Base-by-base conservation (phyloP, 2,797 vertebrate genomes). In the Cossypha caffra region DNA sequence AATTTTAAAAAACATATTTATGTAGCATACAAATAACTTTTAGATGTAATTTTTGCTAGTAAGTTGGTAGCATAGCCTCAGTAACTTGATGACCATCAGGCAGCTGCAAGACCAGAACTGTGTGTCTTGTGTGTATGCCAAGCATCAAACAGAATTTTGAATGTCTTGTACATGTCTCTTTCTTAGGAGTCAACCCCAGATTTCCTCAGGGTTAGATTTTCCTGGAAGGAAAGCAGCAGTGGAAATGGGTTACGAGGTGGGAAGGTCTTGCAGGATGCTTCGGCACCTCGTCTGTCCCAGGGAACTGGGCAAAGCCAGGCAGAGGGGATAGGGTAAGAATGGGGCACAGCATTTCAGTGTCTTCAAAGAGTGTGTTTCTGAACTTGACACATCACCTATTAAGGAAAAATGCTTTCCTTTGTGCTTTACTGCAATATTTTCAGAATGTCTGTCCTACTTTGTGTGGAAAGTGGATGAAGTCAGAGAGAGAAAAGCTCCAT, bases 71-170 rank as follows among this genome's bases (percentile, higher is more conserved):
- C 0, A 2, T 57, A 35, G 8, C 26, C 50, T 86, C 38, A 40
- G 35, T 37, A 37, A 37, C 19, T 23, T 8, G 25, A 21, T 51
- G 48, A 42, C 5, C 0, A 1, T 29, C 4, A 7, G 37, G 33
- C 28, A 86, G 26, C 67, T 58, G 51, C 10, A 19, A 19, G 37
- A 59, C 10, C 48, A 63, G 66, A 84, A 43, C 23, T 47, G 28
- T 4, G 1, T 24, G 11, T 77, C 81, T 69, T 74, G 28, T 33
- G 18, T 0, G 0, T 5, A 9, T 38, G 31, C 38, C 2, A 13
- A 87, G 21, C 14, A 50, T 21, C 64, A 82, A 10, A 50, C 43
- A 19, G n/a, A 59, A 73, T 48, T 83, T 5, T 38, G 33, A 88
- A 66, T n/a, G 17, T 8, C 40, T 54, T 52, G 35, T n/a, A 16